Evolutionary conservation across 2,888 invertebrate genomes (phyloP).

Genomic region (Parascotia fuliginaria): DNA sequence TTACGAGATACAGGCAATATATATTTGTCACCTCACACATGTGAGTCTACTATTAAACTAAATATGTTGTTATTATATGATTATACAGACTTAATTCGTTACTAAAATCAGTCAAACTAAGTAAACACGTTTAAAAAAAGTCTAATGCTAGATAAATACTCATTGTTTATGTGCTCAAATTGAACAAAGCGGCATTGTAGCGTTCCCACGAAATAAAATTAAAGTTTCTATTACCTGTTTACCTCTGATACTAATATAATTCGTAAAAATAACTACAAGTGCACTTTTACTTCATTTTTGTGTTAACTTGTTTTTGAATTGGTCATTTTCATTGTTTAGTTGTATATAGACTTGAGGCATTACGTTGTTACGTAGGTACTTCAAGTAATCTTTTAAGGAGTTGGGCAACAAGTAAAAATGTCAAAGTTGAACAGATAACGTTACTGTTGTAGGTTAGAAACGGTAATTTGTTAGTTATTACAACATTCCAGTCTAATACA

Average conservation of each 20-base stretch:
- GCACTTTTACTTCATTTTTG: not conserved
- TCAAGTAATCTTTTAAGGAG: not conserved
- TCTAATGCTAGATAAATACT: slow-evolving; percentile 1
- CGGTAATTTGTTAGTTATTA: slow-evolving; percentile 27
- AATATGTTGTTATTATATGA: no score
- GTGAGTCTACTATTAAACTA: no score
- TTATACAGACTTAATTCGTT: not conserved
- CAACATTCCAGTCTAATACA: slow-evolving; percentile 32
- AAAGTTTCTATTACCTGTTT: not conserved
- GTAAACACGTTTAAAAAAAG: not conserved
- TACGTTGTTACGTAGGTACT: not conserved
- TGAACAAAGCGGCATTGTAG: slow-evolving; percentile 4
- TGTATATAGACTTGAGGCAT: not conserved
- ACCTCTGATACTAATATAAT: slow-evolving; percentile 3
- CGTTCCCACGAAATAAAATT: slow-evolving; percentile 7
- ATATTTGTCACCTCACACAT: no score
- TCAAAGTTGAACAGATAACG: slow-evolving; percentile 43
- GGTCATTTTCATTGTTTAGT: not conserved
- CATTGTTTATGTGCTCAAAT: slow-evolving; percentile 8
- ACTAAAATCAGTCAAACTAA: not conserved
- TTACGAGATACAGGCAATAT: no score
- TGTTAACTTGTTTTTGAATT: not conserved
- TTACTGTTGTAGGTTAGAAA: slow-evolving; percentile 15
- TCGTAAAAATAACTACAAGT: slow-evolving; percentile 1
- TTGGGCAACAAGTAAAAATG: slow-evolving; percentile 35